phyloP scores from a whole-genome alignment of 2,888 invertebrate species.

The Phragmatobia fuliginosa region DNA sequence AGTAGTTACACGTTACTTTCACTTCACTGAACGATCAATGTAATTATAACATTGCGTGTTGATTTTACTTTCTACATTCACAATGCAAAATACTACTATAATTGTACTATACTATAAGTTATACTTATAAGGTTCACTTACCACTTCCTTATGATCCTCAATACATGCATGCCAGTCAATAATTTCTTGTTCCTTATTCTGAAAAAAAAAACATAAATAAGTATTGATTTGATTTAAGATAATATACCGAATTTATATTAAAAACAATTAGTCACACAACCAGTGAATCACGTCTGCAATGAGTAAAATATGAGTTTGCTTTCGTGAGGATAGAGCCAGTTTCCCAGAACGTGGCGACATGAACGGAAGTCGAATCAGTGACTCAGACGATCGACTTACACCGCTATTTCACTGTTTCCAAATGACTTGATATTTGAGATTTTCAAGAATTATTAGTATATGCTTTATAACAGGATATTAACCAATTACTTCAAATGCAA shows the following conservation, averaged over 20 bases:
- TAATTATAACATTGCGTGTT: conserved; percentile 47
- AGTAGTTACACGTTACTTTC: conserved; percentile 50
- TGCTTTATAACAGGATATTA: conserved; percentile 9
- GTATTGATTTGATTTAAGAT: conserved; percentile 20
- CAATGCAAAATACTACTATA: conserved; percentile 20
- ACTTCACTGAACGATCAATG: conserved; percentile 46
- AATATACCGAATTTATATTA: conserved; percentile 23
- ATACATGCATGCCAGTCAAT: conserved; percentile 54
- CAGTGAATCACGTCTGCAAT: conserved; percentile 64
- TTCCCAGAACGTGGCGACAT: conserved; percentile 68
- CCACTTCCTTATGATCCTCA: conserved; percentile 57
- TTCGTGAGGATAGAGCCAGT: conserved; percentile 54
- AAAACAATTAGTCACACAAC: conserved; percentile 55
- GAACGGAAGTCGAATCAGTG: conserved; percentile 71
- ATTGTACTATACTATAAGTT: conserved; percentile 14
- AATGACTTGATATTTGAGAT: conserved; percentile 55
- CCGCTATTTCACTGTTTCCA: conserved; percentile 60
- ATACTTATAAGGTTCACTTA: conserved; percentile 51
- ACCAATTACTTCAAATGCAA: not conserved
- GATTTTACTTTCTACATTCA: conserved; percentile 53
- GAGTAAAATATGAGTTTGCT: conserved; percentile 48
- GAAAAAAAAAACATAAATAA: conserved; percentile 44
- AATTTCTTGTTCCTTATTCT: conserved; percentile 38
- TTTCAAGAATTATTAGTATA: not conserved
- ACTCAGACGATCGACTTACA: conserved; percentile 65